Evolutionary conservation across 2,113 vertebrate species (phyloP), one percentile per base, ranked within the genome.

Genomic region (Melanerpes aurifrons): DNA sequence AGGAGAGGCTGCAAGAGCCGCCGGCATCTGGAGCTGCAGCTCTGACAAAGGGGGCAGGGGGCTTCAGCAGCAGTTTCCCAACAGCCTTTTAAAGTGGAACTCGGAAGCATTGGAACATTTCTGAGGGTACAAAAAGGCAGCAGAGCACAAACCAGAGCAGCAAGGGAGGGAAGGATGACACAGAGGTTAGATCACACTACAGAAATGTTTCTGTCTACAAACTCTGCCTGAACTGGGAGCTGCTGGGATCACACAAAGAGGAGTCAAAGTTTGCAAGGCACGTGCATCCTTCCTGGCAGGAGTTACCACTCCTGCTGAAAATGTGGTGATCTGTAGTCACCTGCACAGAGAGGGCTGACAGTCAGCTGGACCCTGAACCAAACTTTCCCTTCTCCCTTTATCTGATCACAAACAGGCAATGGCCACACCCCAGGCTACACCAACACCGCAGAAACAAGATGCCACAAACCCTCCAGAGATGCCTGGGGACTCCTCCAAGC

Each of bases 21-120:
- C 32, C 79, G 10, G 10, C 54, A 4, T 4, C 53, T 6, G 54
- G 16, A 4, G 7, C 9, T 0, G 16, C 3, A 8, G 18, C 83
- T 24, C 57, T 0, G 35, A 47, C 75, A 79, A 73, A 53, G 71
- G 31, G n/a, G 32, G 15, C 11, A 10, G 15, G 47, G 19, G 20
- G 20, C 15, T 14, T 40, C 28, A 61, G 28, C 5, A 37, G 35
- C 14, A 0, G 4, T 63, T 66, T 15, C 14, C 40, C 7, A 61
- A 15, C 16, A 3, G 4, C 3, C 0, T 6, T 63, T 25, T 1
- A 7, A 45, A 86, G 10, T 1, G 8, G 19, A 50, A 26, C 2
- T 21, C 7, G 2, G 2, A 14, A 28, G 40, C 58, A 70, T 1
- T 0, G 0, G 56, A 74, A 15, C 7, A 0, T 40, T 66, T 18